Base-by-base conservation (phyloP, 2,113 vertebrate species). In the Bos indicus region DNA sequence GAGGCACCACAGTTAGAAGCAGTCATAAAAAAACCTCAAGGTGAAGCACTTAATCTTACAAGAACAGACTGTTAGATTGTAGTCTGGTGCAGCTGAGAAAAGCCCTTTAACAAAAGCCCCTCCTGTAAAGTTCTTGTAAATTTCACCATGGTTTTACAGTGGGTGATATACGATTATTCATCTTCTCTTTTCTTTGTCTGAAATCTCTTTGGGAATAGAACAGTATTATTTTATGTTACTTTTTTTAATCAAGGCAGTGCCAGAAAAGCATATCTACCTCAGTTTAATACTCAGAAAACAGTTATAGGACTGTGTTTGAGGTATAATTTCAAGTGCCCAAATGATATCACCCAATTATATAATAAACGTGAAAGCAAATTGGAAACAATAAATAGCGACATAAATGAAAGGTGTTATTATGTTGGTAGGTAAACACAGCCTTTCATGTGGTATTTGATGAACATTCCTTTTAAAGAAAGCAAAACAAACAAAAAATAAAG, bases 41-140 rank as follows among this genome's bases (percentile, higher is more conserved):
- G 83, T 94, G 94, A 64, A 95, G 52, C 81, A 88, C 64, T 96
- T 97, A 36, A 96, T 88, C 85, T 96, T 98, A 46, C 43, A 97
- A 92, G 87, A 97, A 86, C 51, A 88, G 21, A 62, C 9, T 78
- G 36, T 83, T 46, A 97, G 90, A 92, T 28, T 88, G 19, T 48
- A 25, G 46, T n/a, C 13, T 97, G 23, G 30, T 89, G 10, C 23
- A 54, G 14, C 8, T 90, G 84, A 54, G 81, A 30, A 48, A 95
- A 96, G 64, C 23, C 64, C 48, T 87, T 80, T 71, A 88, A 85
- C 67, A 97, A 96, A 98, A 94, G 6, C 2, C 17, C 7, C 36
- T 92, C 57, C 89, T 87, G 25, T 59, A 92, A 95, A 3, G 91
- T 71, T 92, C 90, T 91, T 81, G 15, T 91, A 86, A 86, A 87